Base-by-base conservation (phyloP, 2,888 invertebrate species). In the Drosophila buzzatii region DNA sequence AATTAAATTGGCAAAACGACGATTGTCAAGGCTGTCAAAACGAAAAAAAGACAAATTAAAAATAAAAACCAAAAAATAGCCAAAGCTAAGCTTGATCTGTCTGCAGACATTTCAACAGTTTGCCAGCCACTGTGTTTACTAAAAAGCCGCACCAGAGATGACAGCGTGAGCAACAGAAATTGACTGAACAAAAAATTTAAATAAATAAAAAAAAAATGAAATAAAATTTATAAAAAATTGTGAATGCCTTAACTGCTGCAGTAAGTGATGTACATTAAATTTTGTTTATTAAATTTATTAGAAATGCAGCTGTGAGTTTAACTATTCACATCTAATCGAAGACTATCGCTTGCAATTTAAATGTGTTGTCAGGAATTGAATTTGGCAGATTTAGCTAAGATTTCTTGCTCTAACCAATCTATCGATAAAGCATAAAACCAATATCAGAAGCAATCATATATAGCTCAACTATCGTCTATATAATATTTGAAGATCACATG, bases 1-100 rank as follows among this genome's bases (percentile, higher is more conserved):
- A 82, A 84, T 84, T 80, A 75, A 78, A 79, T 74, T 75, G 49
- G 73, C 57, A 20, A 57, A 57, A 68, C 67, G 58, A 51, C 83
- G 63, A 76, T 79, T 85, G 82, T 85, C 82, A 85, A 82, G 80
- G 82, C 85, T 70, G 31, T 51, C 33, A 33, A 35, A 47, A 45
- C 16, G 35, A 23, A 8, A 2, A 31, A 45, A 9, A 27, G n/a
- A n/a, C n/a, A 23, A 47, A 6, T 1, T 14, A 1, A 51, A 55
- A 47, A 49, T 3, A 12, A 8, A 33, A 44, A 23, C 41, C 18
- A 27, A 14, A 12, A n/a, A 9, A 33, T 33, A 57, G 23, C 23
- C 47, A 44, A 52, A n/a, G 49, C 55, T n/a, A 56, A 60, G 51
- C 53, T 51, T 35, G 37, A 61, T 47, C 60, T 59, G 70, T 70